Conservation (phyloP, 2,113 vertebrate species). For the Madoqua kirkii region DNA sequence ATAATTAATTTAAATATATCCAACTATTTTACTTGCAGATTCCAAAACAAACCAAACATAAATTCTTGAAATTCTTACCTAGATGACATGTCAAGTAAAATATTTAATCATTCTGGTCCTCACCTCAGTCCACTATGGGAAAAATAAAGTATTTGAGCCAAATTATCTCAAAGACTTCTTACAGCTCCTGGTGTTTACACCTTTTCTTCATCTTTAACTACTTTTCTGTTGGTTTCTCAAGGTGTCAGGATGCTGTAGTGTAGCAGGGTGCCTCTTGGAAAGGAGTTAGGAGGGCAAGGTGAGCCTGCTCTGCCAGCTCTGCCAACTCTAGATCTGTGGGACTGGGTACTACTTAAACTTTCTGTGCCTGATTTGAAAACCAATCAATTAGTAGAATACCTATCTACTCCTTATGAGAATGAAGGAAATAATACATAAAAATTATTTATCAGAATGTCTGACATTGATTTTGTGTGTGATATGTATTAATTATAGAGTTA, state of each 20-base stretch:
- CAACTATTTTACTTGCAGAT: background rate
- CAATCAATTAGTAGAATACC: background rate
- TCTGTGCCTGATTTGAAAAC: background rate
- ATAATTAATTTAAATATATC: background rate
- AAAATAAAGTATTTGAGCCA: background rate
- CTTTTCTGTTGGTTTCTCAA: background rate
- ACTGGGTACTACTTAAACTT: background rate
- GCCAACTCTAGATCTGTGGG: background rate
- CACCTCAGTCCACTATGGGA: background rate
- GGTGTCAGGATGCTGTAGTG: accelerated
- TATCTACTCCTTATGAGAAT: background rate
- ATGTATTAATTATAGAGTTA: background rate
- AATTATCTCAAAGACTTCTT: background rate
- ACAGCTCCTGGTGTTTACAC: background rate
- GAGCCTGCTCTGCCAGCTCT: background rate
- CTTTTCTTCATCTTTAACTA: background rate
- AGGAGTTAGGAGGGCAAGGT: background rate
- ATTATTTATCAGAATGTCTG: background rate
- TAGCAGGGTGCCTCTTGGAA: background rate
- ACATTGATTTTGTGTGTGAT: background rate
- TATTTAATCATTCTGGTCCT: background rate
- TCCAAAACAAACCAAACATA: background rate
- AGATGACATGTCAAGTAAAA: background rate
- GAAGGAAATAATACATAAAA: background rate
- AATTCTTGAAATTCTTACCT: background rate